Conservation (phyloP, 2,888 invertebrate genomes). For the Drosophila buzzatii region DNA sequence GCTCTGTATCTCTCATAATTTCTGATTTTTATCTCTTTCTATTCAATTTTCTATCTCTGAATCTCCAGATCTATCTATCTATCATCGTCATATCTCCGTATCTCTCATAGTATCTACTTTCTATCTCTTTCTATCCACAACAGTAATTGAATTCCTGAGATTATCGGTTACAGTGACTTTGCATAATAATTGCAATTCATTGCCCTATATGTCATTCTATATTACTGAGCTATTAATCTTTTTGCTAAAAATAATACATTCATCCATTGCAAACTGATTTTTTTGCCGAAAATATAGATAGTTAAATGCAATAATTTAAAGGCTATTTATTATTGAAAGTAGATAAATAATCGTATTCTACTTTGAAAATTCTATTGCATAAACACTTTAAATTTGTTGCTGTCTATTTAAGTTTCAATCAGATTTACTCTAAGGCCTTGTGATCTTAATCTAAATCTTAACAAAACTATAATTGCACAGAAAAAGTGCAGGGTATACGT, state of each 20-base stretch:
- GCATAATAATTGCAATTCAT: not conserved
- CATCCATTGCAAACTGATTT: not conserved
- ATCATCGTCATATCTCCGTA: too few species aligned
- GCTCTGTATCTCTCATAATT: too few species aligned
- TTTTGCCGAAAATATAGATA: too few species aligned
- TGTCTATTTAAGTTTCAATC: not conserved
- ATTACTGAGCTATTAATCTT: not conserved
- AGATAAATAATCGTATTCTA: not conserved
- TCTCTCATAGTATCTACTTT: too few species aligned
- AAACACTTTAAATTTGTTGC: not conserved
- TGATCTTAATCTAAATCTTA: not conserved
- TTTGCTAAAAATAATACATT: not conserved
- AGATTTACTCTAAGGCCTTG: not conserved
- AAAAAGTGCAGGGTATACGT: conserved; percentile 1
- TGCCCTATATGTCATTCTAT: not conserved
- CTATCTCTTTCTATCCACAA: not conserved
- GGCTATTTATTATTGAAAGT: not conserved
- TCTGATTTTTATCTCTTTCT: not conserved
- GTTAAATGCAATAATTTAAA: not conserved
- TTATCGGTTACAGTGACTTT: not conserved
- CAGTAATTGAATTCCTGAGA: not conserved
- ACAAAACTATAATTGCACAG: too few species aligned
- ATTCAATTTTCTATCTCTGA: not conserved
- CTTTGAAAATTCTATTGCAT: not conserved
- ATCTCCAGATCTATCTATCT: not conserved